A percentile compares a stretch with the other conserved stretches of the same genome.
Evolutionary conservation across 2,113 vertebrate species (phyloP).

Genomic region (Geococcyx californianus): DNA sequence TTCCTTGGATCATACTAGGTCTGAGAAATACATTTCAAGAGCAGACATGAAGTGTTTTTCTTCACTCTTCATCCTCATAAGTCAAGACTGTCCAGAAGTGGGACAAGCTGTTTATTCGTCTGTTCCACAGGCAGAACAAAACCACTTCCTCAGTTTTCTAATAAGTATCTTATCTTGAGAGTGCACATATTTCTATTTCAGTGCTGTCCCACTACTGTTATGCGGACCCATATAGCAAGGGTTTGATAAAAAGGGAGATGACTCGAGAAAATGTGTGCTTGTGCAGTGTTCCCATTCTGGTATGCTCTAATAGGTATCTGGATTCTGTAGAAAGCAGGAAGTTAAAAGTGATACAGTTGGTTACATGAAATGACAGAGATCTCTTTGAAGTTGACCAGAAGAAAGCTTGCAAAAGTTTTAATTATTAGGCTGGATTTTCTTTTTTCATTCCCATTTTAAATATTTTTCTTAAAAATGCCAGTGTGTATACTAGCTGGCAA

Average conservation of each 20-base stretch:
- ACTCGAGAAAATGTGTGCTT: neutral
- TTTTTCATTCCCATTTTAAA: neutral
- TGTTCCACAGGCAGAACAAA: constrained; percentile 54
- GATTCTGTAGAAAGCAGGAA: neutral
- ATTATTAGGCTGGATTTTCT: neutral
- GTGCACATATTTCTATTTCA: constrained; percentile 60
- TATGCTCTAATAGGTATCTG: accelerated
- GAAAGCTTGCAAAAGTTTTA: neutral
- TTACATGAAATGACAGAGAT: neutral
- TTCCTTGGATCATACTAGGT: neutral
- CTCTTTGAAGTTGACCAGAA: neutral
- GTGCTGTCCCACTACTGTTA: neutral
- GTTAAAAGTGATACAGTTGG: neutral
- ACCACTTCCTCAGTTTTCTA: constrained; percentile 75
- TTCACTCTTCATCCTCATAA: neutral
- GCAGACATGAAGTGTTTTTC: neutral
- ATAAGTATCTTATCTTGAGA: constrained; percentile 67
- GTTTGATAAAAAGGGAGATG: neutral
- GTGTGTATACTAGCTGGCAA: neutral
- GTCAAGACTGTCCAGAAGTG: constrained; percentile 46
- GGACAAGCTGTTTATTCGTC: constrained; percentile 47
- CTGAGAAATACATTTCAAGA: constrained; percentile 25
- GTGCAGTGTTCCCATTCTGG: neutral
- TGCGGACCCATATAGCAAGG: neutral
- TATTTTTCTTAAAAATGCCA: neutral